These are phyloP conservation scores for Gymnogyps californianus DNA, from an alignment of 2,113 vertebrate species.

Conservation along the genomic window DNA sequence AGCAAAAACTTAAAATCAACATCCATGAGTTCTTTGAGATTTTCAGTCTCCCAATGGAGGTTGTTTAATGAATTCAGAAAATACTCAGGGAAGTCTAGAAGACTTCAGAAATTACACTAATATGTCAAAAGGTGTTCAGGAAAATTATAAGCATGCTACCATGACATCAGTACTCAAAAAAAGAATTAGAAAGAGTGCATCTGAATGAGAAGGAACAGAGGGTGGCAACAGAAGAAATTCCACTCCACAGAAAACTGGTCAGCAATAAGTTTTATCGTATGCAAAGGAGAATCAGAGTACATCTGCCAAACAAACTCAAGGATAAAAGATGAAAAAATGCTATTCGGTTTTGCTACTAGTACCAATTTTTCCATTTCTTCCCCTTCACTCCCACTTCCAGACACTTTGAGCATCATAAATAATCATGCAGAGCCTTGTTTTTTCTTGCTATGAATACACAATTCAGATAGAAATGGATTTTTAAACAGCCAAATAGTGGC, in stretches of 20 bases:
- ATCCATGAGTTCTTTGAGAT: neutral
- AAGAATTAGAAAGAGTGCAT: neutral
- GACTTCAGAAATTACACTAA: neutral
- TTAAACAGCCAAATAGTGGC: neutral
- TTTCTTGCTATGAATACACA: neutral
- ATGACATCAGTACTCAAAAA: neutral
- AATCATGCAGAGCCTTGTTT: neutral
- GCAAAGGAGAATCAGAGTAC: neutral
- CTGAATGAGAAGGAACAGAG: neutral
- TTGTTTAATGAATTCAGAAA: neutral
- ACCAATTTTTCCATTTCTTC: neutral
- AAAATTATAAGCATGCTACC: neutral
- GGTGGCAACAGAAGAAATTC: neutral
- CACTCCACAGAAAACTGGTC: neutral
- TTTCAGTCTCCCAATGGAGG: neutral
- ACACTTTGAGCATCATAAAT: neutral
- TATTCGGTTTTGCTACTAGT: neutral
- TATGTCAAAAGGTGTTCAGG: neutral
- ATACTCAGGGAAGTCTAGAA: neutral
- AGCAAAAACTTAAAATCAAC: neutral
- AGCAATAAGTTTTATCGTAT: neutral
- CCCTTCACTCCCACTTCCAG: neutral
- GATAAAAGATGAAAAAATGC: neutral
- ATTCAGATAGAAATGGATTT: neutral
- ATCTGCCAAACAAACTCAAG: neutral